A percentile compares a stretch with the other conserved stretches of the same genome.
These are phyloP conservation scores for Glaucidium brasilianum DNA, from an alignment of 2,113 vertebrate genomes.

Conservation along the genomic window DNA sequence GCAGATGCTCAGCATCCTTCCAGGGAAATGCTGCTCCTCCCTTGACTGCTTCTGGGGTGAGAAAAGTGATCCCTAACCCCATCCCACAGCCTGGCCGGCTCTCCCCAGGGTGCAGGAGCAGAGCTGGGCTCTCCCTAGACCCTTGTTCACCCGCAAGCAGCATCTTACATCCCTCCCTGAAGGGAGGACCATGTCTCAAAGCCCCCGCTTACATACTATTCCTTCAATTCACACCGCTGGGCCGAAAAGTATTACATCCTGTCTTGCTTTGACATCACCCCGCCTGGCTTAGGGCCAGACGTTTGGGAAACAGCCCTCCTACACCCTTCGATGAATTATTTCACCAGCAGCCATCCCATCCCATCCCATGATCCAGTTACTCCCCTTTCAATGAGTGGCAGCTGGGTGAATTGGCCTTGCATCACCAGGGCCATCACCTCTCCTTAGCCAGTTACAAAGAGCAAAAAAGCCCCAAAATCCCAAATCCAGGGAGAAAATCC, in stretches of 20 bases:
- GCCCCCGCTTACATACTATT: rapidly evolving
- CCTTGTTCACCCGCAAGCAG: not conserved
- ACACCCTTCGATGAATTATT: not conserved
- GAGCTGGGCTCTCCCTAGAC: rapidly evolving
- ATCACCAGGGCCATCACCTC: rapidly evolving
- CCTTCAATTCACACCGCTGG: rapidly evolving
- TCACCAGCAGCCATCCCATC: rapidly evolving
- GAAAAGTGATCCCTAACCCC: not conserved
- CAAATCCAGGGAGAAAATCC: not conserved
- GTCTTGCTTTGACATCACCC: not conserved
- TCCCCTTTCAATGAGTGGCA: not conserved
- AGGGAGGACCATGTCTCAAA: not conserved
- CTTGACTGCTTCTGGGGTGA: not conserved
- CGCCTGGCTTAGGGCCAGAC: rapidly evolving
- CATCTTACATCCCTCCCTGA: not conserved
- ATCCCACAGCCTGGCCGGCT: rapidly evolving
- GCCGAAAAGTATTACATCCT: not conserved
- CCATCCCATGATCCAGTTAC: rapidly evolving
- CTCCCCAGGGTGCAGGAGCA: not conserved
- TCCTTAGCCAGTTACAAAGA: not conserved
- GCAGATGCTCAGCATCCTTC: not conserved
- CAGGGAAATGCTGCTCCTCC: not conserved
- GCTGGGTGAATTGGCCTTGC: not conserved
- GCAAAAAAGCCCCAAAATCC: not conserved
- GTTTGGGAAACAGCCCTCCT: not conserved